phyloP scores from a whole-genome alignment of 2,797 vertebrate species.

The Corythornis leucogaster region DNA sequence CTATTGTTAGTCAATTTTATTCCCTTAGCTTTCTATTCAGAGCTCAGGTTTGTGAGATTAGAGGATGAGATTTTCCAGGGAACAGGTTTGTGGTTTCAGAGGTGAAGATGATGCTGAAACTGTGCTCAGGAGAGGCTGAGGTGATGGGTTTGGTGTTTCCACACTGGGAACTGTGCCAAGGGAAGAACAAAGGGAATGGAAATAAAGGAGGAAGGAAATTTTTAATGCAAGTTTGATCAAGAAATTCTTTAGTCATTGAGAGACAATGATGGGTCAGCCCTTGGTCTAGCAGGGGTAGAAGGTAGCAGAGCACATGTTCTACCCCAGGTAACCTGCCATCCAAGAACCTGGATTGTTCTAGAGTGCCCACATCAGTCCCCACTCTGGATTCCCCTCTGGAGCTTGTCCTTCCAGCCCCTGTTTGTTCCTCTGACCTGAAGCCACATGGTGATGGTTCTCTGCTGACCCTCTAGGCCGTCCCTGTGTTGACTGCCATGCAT shows the following conservation, averaged over 20 bases:
- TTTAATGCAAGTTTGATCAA: not conserved
- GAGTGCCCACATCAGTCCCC: not conserved
- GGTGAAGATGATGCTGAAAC: not conserved
- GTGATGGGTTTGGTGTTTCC: not conserved
- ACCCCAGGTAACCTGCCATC: not conserved
- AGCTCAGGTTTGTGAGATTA: not conserved
- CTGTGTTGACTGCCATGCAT: slow-evolving; percentile 96
- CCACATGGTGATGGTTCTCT: not conserved
- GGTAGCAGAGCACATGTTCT: not conserved
- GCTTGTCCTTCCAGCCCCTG: not conserved
- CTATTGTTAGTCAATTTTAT: not conserved
- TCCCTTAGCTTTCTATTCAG: not conserved
- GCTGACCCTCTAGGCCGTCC: slow-evolving; percentile 85
- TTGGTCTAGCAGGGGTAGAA: not conserved
- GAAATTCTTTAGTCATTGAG: not conserved
- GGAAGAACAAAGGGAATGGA: not conserved
- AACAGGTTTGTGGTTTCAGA: not conserved
- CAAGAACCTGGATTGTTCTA: not conserved
- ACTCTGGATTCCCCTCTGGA: not conserved
- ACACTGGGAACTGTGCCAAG: not conserved
- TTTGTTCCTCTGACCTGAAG: not conserved
- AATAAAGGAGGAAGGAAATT: not conserved
- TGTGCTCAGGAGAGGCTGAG: not conserved
- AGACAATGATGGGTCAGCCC: not conserved
- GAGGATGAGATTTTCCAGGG: not conserved